Percentiles rank a stretch among this genome's conserved stretches.
phyloP scores from a whole-genome alignment of 2,888 invertebrate genomes.

The Protodeltote pygarga region DNA sequence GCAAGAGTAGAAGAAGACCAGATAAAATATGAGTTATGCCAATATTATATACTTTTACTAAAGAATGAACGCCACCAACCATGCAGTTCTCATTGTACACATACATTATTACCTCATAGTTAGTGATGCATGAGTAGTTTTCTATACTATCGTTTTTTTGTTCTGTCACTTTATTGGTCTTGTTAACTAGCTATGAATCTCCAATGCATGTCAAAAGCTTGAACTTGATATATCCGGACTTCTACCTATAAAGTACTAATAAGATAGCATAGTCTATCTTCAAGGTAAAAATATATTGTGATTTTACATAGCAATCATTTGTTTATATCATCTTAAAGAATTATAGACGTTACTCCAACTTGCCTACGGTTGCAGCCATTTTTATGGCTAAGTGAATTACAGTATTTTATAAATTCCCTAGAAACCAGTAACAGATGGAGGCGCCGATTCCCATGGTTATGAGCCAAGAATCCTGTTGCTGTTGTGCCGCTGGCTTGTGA shows the following conservation, averaged over 20 bases:
- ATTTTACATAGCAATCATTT: no score
- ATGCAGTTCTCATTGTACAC: slow-evolving; percentile 1
- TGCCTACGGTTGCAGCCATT: no score
- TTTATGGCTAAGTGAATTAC: slow-evolving; percentile 24
- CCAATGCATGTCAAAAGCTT: no score
- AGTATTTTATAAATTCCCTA: slow-evolving; percentile 21
- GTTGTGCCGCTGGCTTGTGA: slow-evolving; percentile 46
- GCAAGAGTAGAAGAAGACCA: no score
- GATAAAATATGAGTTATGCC: no score
- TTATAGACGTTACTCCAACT: neutral
- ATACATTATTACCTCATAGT: slow-evolving; percentile 23
- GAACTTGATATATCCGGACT: no score
- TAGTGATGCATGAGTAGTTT: slow-evolving; percentile 5
- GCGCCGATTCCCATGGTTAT: slow-evolving; percentile 50
- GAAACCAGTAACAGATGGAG: slow-evolving; percentile 26
- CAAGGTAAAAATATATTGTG: no score
- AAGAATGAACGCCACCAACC: slow-evolving; percentile 21
- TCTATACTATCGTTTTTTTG: slow-evolving; percentile 16
- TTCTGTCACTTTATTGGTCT: slow-evolving; percentile 4
- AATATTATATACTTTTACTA: slow-evolving; percentile 21
- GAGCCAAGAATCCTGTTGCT: slow-evolving; percentile 54
- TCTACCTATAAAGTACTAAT: no score
- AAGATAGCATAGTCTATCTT: no score
- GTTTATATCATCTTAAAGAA: no score
- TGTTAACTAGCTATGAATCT: neutral